These are phyloP conservation scores for Eristalis intricaria DNA, from an alignment of 2,888 invertebrate species.

Conservation along the genomic window DNA sequence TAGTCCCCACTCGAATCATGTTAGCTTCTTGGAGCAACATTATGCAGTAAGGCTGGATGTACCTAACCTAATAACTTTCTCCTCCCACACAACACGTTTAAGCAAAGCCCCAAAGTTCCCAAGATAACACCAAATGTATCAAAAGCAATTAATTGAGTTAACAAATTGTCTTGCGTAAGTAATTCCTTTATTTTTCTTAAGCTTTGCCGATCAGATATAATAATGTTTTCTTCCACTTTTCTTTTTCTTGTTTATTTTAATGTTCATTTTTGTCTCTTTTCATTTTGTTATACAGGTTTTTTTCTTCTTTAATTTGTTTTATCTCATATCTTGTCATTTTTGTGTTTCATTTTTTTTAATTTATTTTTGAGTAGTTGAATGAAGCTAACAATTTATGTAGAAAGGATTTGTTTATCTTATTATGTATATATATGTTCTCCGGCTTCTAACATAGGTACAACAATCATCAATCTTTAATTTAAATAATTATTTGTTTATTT, in stretches of 20 bases:
- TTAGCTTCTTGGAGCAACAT: too few species aligned
- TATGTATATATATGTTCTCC: slow-evolving; percentile 41
- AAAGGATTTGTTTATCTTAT: slow-evolving; percentile 54
- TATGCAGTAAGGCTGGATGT: too few species aligned
- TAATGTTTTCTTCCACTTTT: slow-evolving; percentile 42
- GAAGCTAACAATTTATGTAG: slow-evolving; percentile 68
- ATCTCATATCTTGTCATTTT: not conserved
- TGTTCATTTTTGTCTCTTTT: not conserved
- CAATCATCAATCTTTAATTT: slow-evolving; percentile 60
- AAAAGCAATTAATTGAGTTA: slow-evolving; percentile 5
- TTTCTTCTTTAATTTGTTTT: not conserved
- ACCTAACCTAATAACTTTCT: too few species aligned
- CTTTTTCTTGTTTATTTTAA: slow-evolving; percentile 2
- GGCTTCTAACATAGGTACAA: slow-evolving; percentile 66
- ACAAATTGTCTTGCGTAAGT: slow-evolving; percentile 51
- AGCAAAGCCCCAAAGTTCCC: too few species aligned
- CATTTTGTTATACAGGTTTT: slow-evolving; percentile 53
- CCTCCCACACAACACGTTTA: too few species aligned
- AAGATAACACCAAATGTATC: too few species aligned
- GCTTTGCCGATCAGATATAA: slow-evolving; percentile 67
- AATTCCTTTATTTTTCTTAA: slow-evolving; percentile 70
- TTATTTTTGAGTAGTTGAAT: slow-evolving; percentile 63
- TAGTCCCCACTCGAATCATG: too few species aligned
- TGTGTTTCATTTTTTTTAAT: slow-evolving; percentile 3
- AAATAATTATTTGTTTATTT: not conserved